phyloP scores from a whole-genome alignment of 2,797 vertebrate genomes.

The Sylvilagus floridanus region DNA sequence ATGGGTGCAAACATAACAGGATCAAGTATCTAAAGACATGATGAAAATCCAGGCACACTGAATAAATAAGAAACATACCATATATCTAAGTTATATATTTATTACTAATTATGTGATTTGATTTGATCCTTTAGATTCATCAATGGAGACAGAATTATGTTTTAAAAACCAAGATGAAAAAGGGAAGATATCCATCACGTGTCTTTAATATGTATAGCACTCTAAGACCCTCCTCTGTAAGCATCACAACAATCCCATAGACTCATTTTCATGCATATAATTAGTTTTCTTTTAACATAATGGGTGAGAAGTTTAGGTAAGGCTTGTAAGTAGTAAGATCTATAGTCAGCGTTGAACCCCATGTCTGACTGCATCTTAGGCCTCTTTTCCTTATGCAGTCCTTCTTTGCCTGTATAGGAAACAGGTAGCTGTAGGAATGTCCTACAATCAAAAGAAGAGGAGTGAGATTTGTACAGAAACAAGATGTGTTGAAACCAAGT shows the following conservation, averaged over 20 bases:
- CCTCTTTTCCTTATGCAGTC: neutral
- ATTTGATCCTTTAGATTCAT: neutral
- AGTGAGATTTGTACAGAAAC: neutral
- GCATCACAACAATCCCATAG: neutral
- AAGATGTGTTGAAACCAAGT: neutral
- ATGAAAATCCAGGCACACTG: neutral
- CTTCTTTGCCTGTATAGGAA: neutral
- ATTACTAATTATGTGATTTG: neutral
- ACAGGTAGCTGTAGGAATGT: neutral
- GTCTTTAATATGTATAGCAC: neutral
- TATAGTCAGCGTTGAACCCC: neutral
- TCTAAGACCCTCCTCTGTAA: neutral
- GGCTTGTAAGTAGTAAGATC: neutral
- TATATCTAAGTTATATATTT: neutral
- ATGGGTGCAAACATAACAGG: neutral
- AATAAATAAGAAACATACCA: neutral
- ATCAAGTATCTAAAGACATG: neutral
- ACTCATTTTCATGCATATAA: neutral
- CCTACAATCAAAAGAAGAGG: neutral
- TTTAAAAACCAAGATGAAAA: neutral
- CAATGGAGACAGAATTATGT: neutral
- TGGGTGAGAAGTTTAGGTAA: neutral
- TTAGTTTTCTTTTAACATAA: neutral
- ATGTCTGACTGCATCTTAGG: neutral
- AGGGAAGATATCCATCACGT: neutral